phyloP scores from a whole-genome alignment of 1,140 invertebrate species.

The Bactericera cockerelli region DNA sequence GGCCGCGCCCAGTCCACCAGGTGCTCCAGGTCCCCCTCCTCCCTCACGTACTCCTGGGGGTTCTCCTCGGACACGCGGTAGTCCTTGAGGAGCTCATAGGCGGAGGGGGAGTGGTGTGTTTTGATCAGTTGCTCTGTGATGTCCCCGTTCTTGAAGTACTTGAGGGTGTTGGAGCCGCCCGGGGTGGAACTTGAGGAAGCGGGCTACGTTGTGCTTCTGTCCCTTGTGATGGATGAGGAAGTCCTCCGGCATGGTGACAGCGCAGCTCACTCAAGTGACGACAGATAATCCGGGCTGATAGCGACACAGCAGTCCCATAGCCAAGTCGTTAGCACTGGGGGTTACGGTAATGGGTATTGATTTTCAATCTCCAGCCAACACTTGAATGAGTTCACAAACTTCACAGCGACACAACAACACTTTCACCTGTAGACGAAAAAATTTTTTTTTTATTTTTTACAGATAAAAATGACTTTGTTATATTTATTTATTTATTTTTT shows the following conservation, averaged over 20 bases:
- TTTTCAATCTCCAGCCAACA: no score
- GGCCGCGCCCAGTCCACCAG: conserved; percentile 53
- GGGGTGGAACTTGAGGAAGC: conserved; percentile 43
- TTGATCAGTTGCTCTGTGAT: conserved; percentile 34
- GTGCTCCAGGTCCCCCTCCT: conserved; percentile 33
- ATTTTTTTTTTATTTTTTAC: no score
- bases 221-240: conserved; percentile 36
- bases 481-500: no score
- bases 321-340: no score
- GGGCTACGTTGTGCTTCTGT: conserved; percentile 35
- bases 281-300: no score
- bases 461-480: no score
- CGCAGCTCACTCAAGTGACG: conserved; percentile 29
- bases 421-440: no score
- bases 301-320: no score
- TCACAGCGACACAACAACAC: no score
- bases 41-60: conserved; percentile 11
- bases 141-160: conserved; percentile 33
- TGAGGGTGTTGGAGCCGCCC: conserved; percentile 40
- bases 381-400: no score
- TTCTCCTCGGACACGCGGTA: conserved; percentile 26
- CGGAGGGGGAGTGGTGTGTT: conserved; percentile 39
- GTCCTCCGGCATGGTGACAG: conserved; percentile 24
- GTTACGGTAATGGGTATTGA: no score
- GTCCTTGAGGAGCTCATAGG: conserved; percentile 43